Percentiles rank a stretch among this genome's conserved stretches.
Evolutionary conservation across 2,888 invertebrate genomes (phyloP).

Genomic region (Heliconius sara): DNA sequence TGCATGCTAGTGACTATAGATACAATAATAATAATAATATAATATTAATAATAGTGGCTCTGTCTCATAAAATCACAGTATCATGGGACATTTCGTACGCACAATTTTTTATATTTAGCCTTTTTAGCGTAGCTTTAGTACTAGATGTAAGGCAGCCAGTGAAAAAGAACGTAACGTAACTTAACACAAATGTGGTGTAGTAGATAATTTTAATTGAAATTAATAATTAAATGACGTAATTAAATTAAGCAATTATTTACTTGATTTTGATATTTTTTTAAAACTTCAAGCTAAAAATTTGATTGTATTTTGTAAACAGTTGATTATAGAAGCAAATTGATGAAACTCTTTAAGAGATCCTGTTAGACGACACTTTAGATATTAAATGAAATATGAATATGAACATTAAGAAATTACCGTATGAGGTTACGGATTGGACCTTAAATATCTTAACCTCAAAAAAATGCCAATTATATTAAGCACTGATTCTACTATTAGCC

Average conservation of each 20-base stretch:
- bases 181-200: background rate
- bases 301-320: background rate
- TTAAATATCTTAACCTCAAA: background rate
- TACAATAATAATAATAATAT: conserved; percentile 28
- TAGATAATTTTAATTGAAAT: background rate
- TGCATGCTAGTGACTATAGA: conserved; percentile 66
- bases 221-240: background rate
- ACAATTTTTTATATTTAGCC: conserved; percentile 46
- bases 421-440: background rate
- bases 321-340: background rate
- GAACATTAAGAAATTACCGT: background rate
- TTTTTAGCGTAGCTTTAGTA: conserved; percentile 22
- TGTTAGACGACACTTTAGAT: background rate
- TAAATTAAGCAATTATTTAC: too few species aligned
- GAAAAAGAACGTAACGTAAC: background rate
- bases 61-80: conserved; percentile 51
- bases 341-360: background rate
- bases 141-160: background rate
- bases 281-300: background rate
- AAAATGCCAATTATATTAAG: conserved; percentile 8
- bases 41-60: conserved; percentile 44
- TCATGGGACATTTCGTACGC: conserved; percentile 48
- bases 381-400: background rate
- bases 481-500: background rate
- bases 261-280: background rate